Base-by-base conservation (phyloP, 2,888 invertebrate genomes). In the Leptinotarsa rubiginosa region DNA sequence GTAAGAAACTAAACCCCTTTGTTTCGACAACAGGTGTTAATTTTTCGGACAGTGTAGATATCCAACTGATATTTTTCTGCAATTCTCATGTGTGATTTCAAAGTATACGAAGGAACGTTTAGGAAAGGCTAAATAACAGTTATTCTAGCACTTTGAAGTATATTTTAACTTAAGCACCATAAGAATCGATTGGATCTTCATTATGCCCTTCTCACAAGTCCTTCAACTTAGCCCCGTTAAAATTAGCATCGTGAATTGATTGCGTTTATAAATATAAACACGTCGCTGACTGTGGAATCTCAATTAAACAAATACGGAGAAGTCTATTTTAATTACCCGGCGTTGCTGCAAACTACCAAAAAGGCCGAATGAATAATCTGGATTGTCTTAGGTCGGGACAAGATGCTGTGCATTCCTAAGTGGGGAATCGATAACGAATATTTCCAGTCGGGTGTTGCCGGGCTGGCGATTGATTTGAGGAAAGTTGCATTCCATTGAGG, bases 381-480 rank as follows among this genome's bases (percentile, higher is more conserved):
- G 62, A 56, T 62, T 62, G 62, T 62, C 62, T 62, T 31, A 62
- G 62, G 62, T 62, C 62, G 62, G 62, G 41, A 62, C n/a, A 4
- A n/a, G 41, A 62, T 41, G 62, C 31, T 62, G 62, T 62, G 41
- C 62, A n/a, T n/a, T 31, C n/a, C 1, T 31, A 18, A 41, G 62
- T 12, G n/a, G 2, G n/a, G n/a, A 62, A 62, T 62, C 62, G 62
- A 62, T 56, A 25, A 13, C 25, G 20, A 20, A 56, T 15, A 56
- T 31, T 59, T 62, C 31, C 3, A 41, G 10, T 41, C 4, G 62
- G 31, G 41, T 25, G 25, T 25, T n/a, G 12, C 62, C 62, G n/a
- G n/a, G 31, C 31, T 16, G n/a, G 16, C 25, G 16, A 16, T 25
- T 25, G 13, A 31, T 25, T 62, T 31, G 62, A 31, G 31, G 31